Conservation (phyloP, 1,140 invertebrate genomes). For the Diachasma alloeum region DNA sequence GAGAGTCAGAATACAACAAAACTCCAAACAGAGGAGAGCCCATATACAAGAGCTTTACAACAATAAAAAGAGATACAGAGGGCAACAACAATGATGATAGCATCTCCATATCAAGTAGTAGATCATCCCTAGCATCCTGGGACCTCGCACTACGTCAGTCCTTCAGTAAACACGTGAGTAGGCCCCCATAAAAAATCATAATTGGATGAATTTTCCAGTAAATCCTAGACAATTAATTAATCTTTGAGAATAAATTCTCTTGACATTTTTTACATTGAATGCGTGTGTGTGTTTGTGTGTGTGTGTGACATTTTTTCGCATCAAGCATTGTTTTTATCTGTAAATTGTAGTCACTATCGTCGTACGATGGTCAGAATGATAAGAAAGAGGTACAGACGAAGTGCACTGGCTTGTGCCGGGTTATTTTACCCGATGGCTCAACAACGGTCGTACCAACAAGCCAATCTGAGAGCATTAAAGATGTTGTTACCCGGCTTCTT, state of each 20-base stretch:
- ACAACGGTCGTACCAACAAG: slow-evolving; percentile 88
- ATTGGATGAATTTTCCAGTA: too few relatives aligned
- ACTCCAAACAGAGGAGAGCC: slow-evolving; percentile 57
- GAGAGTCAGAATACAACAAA: slow-evolving; percentile 68
- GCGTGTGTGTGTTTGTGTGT: slow-evolving; percentile 12
- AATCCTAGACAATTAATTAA: too few relatives aligned
- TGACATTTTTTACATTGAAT: neutral
- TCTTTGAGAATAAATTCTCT: too few relatives aligned
- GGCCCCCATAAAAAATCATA: too few relatives aligned
- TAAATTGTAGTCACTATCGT: slow-evolving; percentile 64
- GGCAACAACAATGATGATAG: slow-evolving; percentile 60
- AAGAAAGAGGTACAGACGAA: slow-evolving; percentile 60
- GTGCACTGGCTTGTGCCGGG: slow-evolving; percentile 76
- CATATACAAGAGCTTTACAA: slow-evolving; percentile 64
- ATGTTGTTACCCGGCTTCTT: slow-evolving; percentile 81
- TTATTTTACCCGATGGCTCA: slow-evolving; percentile 88
- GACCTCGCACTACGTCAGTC: slow-evolving; percentile 65
- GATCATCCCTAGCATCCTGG: slow-evolving; percentile 71
- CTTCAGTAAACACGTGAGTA: slow-evolving; percentile 62
- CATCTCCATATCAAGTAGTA: slow-evolving; percentile 70
- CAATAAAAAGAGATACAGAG: slow-evolving; percentile 62
- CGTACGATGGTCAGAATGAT: slow-evolving; percentile 62
- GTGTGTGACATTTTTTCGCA: slow-evolving; percentile 2
- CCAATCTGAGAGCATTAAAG: slow-evolving; percentile 77
- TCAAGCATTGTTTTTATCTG: slow-evolving; percentile 24